Base-by-base conservation (phyloP, 2,888 invertebrate species). In the Drosophila subquinaria region DNA sequence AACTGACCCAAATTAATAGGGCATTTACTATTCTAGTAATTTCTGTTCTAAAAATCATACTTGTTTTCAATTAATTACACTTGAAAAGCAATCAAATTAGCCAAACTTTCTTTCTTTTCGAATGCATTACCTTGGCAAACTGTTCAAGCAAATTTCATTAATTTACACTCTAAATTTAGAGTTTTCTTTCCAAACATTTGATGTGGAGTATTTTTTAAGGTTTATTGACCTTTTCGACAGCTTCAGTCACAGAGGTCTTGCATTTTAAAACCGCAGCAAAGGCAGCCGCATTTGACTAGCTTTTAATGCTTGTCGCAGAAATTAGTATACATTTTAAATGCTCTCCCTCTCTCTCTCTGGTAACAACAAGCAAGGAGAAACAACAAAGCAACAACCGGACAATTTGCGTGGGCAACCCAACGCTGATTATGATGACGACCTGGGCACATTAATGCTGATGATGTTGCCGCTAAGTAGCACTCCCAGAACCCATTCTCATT, bases 391-490 rank as follows among this genome's bases (percentile, higher is more conserved):
- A 69, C 66, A 69, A 59, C 63, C 38, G 62, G 76, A 81, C 82
- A 81, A 79, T 84, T 82, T 82, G 81, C 63, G 73, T 76, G 65
- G 76, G 65, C 66, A 75, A 77, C 85, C 75, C 75, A 72, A 64
- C 80, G 80, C 73, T 82, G 86, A 82, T 82, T 82, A 86, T 86
- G 73, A 79, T 69, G 76, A 79, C 76, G 81, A 83, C 73, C 86
- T 73, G 83, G 86, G 79, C 79, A 76, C 82, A 82, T 82, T 82
- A 82, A 86, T 76, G 82, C 76, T 82, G 82, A 86, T 82, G 86
- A 86, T 82, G 82, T 81, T 86, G 76, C 86, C 81, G 82, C 86
- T 82, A 82, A 82, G 86, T 82, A 86, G 82, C 82, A 79, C 79
- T 81, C 86, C 83, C 82, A 71, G 72, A 65, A 65, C 78, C 72